A percentile compares a stretch with the other conserved stretches of the same genome.
Evolutionary conservation across 2,888 invertebrate species (phyloP).

Genomic region (Cheilosia pagana): DNA sequence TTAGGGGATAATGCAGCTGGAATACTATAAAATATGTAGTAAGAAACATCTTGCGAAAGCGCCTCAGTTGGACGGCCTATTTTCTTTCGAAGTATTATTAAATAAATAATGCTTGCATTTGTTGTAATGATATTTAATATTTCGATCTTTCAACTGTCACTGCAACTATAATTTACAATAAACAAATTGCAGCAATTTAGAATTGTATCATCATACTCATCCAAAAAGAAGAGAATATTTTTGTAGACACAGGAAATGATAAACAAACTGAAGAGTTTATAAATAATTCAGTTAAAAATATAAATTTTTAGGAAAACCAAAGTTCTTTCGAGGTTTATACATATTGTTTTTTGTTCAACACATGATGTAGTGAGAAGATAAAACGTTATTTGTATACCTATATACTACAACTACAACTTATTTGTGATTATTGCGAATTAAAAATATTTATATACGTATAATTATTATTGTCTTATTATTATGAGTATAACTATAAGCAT

Average conservation of each 20-base stretch:
- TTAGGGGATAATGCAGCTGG: too few relatives aligned
- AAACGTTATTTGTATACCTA: conserved; percentile 34
- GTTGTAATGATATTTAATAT: background rate
- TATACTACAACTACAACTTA: conserved; percentile 28
- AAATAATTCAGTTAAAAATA: background rate
- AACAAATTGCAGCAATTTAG: conserved; percentile 1
- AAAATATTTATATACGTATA: conserved; percentile 27
- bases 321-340: conserved; percentile 37
- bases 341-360: conserved; percentile 22
- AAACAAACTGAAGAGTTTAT: background rate
- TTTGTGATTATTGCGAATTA: conserved; percentile 57
- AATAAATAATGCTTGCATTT: too few relatives aligned
- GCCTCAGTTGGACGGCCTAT: too few relatives aligned
- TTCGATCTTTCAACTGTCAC: conserved; percentile 45
- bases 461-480: conserved; percentile 32
- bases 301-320: conserved; percentile 36
- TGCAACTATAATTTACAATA: conserved; percentile 7
- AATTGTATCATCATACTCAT: conserved; percentile 13
- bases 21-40: too few relatives aligned
- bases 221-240: conserved; percentile 32
- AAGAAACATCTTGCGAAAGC: too few relatives aligned
- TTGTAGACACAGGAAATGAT: conserved; percentile 12
- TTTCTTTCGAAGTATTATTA: too few relatives aligned
- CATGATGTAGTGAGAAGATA: conserved; percentile 18
- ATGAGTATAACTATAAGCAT: conserved; percentile 34